A percentile compares a stretch with the other conserved stretches of the same genome.
phyloP scores from a whole-genome alignment of 1,140 invertebrate genomes.

The Lasioglossum baleicum region DNA sequence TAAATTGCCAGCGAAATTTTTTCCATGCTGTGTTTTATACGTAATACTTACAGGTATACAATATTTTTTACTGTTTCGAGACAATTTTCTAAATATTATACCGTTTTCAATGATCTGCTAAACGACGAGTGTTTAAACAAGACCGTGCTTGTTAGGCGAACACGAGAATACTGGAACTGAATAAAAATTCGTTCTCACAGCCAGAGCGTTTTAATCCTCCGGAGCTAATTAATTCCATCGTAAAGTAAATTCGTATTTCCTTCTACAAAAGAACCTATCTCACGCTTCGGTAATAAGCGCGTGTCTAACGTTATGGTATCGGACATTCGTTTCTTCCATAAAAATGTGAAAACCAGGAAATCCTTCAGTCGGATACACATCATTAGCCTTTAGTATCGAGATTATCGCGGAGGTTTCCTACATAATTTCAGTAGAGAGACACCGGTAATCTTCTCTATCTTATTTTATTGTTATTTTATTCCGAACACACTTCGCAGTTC shows the following conservation, averaged over 20 bases:
- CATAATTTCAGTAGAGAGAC: neutral
- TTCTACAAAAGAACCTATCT: neutral
- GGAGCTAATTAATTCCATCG: neutral
- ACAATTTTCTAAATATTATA: too few species aligned
- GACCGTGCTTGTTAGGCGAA: too few species aligned
- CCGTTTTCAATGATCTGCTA: too few species aligned
- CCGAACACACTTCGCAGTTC: neutral
- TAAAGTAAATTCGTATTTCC: neutral
- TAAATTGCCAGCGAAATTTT: too few species aligned
- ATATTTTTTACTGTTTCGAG: too few species aligned
- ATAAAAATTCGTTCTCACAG: too few species aligned
- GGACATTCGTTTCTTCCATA: neutral
- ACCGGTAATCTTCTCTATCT: neutral
- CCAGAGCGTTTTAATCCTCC: neutral
- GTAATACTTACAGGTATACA: too few species aligned
- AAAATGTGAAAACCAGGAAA: constrained; percentile 3
- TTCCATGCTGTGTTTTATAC: too few species aligned
- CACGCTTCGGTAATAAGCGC: constrained; percentile 9
- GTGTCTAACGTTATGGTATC: neutral
- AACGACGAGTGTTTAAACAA: too few species aligned
- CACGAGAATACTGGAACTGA: too few species aligned
- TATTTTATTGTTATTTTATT: neutral
- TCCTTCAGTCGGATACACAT: neutral
- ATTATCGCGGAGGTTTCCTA: constrained; percentile 1
- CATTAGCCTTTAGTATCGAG: constrained; percentile 1